Evolutionary conservation across 35 echinoderm and acorn worm genomes (phyloP).

Genomic region (Acanthaster planci): DNA sequence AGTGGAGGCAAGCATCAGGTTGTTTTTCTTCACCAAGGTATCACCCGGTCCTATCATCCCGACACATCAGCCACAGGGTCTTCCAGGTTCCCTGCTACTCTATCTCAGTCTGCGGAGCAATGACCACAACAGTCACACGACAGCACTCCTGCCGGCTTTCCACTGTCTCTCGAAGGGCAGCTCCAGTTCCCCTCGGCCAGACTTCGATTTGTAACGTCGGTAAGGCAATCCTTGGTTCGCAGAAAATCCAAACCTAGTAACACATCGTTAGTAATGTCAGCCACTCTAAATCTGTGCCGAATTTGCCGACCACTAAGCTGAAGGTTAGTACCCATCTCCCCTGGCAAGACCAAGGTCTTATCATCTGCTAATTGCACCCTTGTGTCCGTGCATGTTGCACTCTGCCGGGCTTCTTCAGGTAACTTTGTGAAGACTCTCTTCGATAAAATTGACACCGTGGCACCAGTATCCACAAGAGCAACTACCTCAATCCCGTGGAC

Average conservation of each 20-base stretch:
- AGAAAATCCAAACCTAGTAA: neutral
- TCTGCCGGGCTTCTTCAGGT: neutral
- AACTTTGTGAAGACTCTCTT: neutral
- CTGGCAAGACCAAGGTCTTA: neutral
- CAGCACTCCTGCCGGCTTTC: too few relatives aligned
- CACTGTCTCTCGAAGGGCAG: too few relatives aligned
- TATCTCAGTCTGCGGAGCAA: neutral
- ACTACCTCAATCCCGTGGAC: neutral
- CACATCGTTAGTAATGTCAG: neutral
- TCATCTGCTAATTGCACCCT: neutral
- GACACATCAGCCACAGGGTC: neutral
- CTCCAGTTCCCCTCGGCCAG: too few relatives aligned
- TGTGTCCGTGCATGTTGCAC: neutral
- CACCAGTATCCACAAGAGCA: neutral
- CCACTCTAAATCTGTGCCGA: neutral
- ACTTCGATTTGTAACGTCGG: neutral
- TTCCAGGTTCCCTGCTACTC: neutral
- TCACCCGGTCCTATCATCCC: neutral
- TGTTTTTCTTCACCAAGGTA: neutral
- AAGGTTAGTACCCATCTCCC: neutral
- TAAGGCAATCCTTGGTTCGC: neutral
- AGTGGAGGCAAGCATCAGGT: neutral
- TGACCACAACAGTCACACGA: neutral
- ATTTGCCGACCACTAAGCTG: neutral
- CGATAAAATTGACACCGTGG: slow-evolving; percentile 4